Percentiles rank a stretch among this genome's conserved stretches.
Conservation (phyloP, 2,888 invertebrate genomes). For the Cryptocheilus praepositus region DNA sequence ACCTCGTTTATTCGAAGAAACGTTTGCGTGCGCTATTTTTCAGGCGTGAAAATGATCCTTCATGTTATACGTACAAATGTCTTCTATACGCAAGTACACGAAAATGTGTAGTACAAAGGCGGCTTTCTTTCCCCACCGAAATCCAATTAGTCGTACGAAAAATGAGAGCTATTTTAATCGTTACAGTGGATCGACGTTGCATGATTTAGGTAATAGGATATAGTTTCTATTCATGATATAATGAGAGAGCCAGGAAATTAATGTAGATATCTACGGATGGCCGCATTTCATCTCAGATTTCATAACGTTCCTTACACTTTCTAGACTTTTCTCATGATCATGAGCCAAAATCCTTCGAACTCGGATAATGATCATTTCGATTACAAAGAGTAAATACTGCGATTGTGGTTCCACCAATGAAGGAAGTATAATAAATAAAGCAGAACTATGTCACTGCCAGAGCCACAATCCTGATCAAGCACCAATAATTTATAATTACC, state of each 20-base stretch:
- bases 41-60: background rate
- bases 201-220: slow-evolving; percentile 47
- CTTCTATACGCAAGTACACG: background rate
- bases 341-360: slow-evolving; percentile 37
- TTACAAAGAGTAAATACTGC: slow-evolving; percentile 34
- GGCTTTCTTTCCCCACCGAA: no score
- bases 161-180: slow-evolving; percentile 6
- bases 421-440: slow-evolving; percentile 51
- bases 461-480: slow-evolving; percentile 58
- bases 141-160: background rate
- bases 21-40: background rate
- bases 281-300: slow-evolving; percentile 69
- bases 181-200: slow-evolving; percentile 23
- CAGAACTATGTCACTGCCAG: slow-evolving; percentile 49
- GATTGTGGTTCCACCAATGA: slow-evolving; percentile 55
- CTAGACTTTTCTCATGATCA: slow-evolving; percentile 48
- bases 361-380: slow-evolving; percentile 54
- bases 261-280: slow-evolving; percentile 60
- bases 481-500: slow-evolving; percentile 44
- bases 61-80: slow-evolving; percentile 11
- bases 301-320: slow-evolving; percentile 38
- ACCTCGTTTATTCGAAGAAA: background rate
- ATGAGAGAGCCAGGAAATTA: slow-evolving; percentile 54
- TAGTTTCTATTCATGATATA: slow-evolving; percentile 45
- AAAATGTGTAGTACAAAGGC: slow-evolving; percentile 1